Conservation (phyloP, 2,888 invertebrate genomes). For the Dryocosmus kuriphilus region DNA sequence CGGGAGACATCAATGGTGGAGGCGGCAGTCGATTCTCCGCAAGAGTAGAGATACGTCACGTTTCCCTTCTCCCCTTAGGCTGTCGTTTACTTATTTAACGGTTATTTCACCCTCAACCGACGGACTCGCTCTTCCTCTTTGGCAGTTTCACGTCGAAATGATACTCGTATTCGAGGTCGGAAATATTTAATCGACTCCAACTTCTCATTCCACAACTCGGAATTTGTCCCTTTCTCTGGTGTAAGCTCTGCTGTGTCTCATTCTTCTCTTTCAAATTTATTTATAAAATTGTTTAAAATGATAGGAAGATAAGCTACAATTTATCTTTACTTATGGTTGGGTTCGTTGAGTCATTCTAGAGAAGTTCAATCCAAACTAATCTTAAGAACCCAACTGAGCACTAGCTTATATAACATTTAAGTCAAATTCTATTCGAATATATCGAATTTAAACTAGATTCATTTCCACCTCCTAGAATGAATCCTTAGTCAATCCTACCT, state of each 20-base stretch:
- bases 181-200: constrained; percentile 37
- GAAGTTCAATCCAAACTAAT: too few species aligned
- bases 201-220: constrained; percentile 14
- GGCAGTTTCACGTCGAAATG: constrained; percentile 39
- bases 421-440: too few species aligned
- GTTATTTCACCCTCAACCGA: constrained; percentile 40
- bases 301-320: not conserved
- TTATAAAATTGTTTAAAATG: not conserved
- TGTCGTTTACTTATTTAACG: constrained; percentile 40
- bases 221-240: constrained; percentile 40
- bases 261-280: not conserved
- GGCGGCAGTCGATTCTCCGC: constrained; percentile 25
- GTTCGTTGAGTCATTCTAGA: too few species aligned
- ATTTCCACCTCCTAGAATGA: too few species aligned
- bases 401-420: too few species aligned
- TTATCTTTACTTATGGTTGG: not conserved
- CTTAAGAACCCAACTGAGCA: too few species aligned
- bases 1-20: constrained; percentile 32
- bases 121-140: constrained; percentile 33
- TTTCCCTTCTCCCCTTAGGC: constrained; percentile 36
- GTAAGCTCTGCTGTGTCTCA: not conserved
- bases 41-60: constrained; percentile 39
- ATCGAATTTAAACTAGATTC: too few species aligned
- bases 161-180: constrained; percentile 30
- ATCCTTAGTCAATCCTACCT: too few species aligned